Evolutionary conservation across 2,113 vertebrate species (phyloP).

Genomic region (Papio anubis): DNA sequence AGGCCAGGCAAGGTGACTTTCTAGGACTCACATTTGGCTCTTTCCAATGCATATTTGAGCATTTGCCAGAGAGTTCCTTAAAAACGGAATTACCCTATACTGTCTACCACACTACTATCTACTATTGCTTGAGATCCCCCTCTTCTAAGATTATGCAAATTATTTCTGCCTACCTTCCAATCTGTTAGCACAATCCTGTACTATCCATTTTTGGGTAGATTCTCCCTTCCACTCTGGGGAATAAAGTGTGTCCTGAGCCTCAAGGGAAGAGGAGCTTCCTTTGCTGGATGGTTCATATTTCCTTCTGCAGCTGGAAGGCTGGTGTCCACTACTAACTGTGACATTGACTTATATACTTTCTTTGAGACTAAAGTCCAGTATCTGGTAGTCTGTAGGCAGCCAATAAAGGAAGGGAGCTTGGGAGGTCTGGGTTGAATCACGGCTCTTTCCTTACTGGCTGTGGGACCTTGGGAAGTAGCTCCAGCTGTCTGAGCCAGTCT

Average conservation of each 20-base stretch:
- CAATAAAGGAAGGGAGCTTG: not conserved
- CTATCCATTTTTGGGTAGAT: not conserved
- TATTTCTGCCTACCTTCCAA: not conserved
- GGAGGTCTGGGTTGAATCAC: not conserved
- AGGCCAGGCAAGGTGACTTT: constrained; percentile 4
- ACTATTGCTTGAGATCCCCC: not conserved
- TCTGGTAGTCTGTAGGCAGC: not conserved
- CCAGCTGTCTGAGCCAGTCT: not conserved
- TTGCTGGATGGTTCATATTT: not conserved
- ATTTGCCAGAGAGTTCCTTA: constrained; percentile 1
- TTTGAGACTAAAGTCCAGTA: not conserved
- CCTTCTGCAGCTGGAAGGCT: not conserved
- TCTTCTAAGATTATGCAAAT: constrained; percentile 3
- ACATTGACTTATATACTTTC: not conserved
- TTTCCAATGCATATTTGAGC: not conserved
- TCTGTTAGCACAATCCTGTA: not conserved
- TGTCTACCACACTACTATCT: not conserved
- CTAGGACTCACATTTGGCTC: not conserved
- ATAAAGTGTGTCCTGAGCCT: not conserved
- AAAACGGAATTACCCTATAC: not conserved
- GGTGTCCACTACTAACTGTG: not conserved
- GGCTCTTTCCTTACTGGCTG: constrained; percentile 1
- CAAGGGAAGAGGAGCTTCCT: not conserved
- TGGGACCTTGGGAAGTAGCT: not conserved
- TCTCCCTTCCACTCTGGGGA: not conserved